Base-by-base conservation (phyloP, 37 sponge, comb jelly and placozoan species). In the Mnemiopsis leidyi region DNA sequence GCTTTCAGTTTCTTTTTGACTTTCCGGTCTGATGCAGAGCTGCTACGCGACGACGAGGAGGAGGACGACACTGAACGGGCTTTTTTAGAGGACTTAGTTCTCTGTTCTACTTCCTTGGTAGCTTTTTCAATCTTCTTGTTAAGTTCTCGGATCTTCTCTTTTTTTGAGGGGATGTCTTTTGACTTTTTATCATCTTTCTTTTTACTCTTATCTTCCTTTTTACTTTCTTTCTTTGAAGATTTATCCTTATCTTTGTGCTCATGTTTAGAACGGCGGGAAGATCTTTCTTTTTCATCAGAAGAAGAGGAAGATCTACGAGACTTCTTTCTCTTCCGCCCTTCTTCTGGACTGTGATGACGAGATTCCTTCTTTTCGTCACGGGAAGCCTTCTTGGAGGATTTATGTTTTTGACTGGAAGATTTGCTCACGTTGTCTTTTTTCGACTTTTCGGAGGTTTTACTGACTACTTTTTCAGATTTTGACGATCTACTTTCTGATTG, bases 51-150 rank as follows among this genome's bases (percentile, higher is more conserved):
- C 21, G 21, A 23, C 29, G 73, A 71, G 21, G 29, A 28, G 36
- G 36, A 34, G 2, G 79, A 77, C 5, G 79, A 77, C 3, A 36
- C 9, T 31, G 79, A 77, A 0, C 36, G 79, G 1, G 9, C 3
- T 32, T 77, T 77, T 34, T 32, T 26, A 33, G 79, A 77, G 2
- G 73, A 69, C n/a, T 32, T 28, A 9, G 32, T 32, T 18, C 33
- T 77, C 36, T 77, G 30, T 32, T 77, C 79, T 1, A 77, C 36
- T 77, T 77, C 36, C 21, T 32, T 26, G 32, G 79, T 77, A 9
- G 79, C 79, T 77, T 77, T 32, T 36, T 77, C 79, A 3, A 77
- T 77, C 79, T 77, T 77, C 32, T 77, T 77, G 79, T 77, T 77
- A 32, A 77, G 79, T 34, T 77, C 79, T 25, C 21, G 7, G 9